phyloP scores from a whole-genome alignment of 2,888 invertebrate species.

The Mactromeris polynyma region DNA sequence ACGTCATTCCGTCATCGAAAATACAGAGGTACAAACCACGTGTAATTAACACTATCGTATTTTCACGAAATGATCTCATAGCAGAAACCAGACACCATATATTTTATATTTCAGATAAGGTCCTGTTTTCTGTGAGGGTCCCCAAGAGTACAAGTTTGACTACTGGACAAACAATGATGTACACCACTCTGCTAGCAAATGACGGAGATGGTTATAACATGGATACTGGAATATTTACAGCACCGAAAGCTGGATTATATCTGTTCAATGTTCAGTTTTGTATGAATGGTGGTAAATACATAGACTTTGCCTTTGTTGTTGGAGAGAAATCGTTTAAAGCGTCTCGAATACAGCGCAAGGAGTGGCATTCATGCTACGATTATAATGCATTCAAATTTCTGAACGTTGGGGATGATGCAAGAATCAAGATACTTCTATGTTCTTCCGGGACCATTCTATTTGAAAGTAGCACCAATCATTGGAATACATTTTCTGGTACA shows the following conservation, averaged over 20 bases:
- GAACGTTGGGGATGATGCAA: background rate
- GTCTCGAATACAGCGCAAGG: background rate
- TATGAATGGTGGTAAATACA: background rate
- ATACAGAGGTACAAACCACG: too few species aligned
- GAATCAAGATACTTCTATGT: background rate
- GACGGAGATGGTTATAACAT: conserved; percentile 4
- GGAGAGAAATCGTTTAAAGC: background rate
- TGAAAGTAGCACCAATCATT: background rate
- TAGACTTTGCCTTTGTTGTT: conserved; percentile 14
- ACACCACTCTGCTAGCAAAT: background rate
- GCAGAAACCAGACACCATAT: background rate
- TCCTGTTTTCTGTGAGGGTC: background rate
- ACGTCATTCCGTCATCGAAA: too few species aligned
- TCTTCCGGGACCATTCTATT: background rate
- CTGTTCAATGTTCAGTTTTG: conserved; percentile 6
- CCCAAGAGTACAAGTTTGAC: background rate
- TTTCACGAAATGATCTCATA: too few species aligned
- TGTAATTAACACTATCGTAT: too few species aligned
- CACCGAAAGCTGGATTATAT: background rate
- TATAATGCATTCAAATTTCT: conserved; percentile 3
- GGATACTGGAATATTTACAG: conserved; percentile 14
- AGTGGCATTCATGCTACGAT: conserved; percentile 1
- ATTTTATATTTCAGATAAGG: background rate
- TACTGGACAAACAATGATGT: background rate
- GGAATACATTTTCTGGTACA: conserved; percentile 17